These are phyloP conservation scores for Diabrotica undecimpunctata DNA, from an alignment of 1,140 invertebrate genomes.

Conservation along the genomic window DNA sequence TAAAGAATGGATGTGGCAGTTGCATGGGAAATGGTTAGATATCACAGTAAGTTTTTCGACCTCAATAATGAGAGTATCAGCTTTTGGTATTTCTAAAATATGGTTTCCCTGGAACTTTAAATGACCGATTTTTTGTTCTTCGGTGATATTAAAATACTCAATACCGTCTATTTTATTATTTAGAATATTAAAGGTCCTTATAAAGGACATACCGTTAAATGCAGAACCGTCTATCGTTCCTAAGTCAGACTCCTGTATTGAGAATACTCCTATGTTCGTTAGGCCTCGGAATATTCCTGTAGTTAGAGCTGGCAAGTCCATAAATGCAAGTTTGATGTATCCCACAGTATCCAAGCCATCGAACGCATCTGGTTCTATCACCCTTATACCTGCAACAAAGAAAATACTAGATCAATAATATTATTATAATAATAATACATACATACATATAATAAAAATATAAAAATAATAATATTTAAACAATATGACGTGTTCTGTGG, in stretches of 20 bases:
- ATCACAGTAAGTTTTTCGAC: slow-evolving; percentile 65
- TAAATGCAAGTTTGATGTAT: slow-evolving; percentile 71
- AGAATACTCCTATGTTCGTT: slow-evolving; percentile 66
- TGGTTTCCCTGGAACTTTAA: slow-evolving; percentile 77
- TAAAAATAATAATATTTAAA: too few relatives aligned
- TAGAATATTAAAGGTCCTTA: slow-evolving; percentile 67
- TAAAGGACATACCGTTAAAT: slow-evolving; percentile 65
- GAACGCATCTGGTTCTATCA: slow-evolving; percentile 74
- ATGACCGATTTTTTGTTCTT: slow-evolving; percentile 63
- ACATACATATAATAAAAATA: too few relatives aligned
- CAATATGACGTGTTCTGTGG: too few relatives aligned
- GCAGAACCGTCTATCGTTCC: slow-evolving; percentile 67
- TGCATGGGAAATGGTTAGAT: slow-evolving; percentile 79
- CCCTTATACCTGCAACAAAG: slow-evolving; percentile 53
- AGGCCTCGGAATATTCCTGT: slow-evolving; percentile 73
- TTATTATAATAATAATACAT: too few relatives aligned
- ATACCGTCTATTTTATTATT: slow-evolving; percentile 82
- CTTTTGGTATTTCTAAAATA: slow-evolving; percentile 67
- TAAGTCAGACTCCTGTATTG: slow-evolving; percentile 75
- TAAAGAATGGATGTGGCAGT: slow-evolving; percentile 73
- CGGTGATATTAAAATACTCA: slow-evolving; percentile 64
- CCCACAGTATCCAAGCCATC: slow-evolving; percentile 74
- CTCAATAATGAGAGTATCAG: slow-evolving; percentile 60
- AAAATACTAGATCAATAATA: background rate
- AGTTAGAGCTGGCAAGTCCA: slow-evolving; percentile 69